Base-by-base conservation (phyloP, 2,113 vertebrate species). In the Ailurus styani region DNA sequence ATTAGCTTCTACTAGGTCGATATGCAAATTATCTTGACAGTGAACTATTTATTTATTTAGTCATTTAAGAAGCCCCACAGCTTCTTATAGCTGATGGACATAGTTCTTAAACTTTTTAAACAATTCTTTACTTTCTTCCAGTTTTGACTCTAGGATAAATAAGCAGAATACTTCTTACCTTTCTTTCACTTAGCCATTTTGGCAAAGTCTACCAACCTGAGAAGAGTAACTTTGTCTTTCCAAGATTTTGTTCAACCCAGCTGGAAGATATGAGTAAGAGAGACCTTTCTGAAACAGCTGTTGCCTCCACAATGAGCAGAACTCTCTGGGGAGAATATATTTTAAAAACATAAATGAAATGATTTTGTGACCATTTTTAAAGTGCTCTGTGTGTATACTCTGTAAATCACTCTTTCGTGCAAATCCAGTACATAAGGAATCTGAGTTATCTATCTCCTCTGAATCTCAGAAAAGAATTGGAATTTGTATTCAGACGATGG, bases 281-380 rank as follows among this genome's bases (percentile, higher is more conserved):
- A 96, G 82, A 81, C 42, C 37, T 95, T 66, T 55, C 37, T 70
- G 54, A 93, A 93, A 84, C 64, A 97, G 64, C 87, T 96, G 70
- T 89, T 93, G 57, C 34, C 81, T 96, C 83, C 13, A 86, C 90
- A 55, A 62, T 81, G 72, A 86, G 64, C 37, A 82, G 37, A 94
- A 96, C 88, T 90, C 57, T 83, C 64, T 68, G 34, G 55, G 54
- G 52, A 55, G 17, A 91, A 87, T 96, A 62, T 47, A 73, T 87
- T 88, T 97, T 94, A 42, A 73, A 96, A 97, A 95, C 84, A 93
- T 70, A 96, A 88, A 87, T 62, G 94, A 91, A 92, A 85, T 37
- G 21, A 87, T 64, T 88, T 42, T 40, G 47, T 93, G 79, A 77
- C 29, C 40, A 78, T 73, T 87, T 93, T 84, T 7, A 62, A 93